Evolutionary conservation across 2,113 vertebrate genomes (phyloP).

Genomic region (Macquaria ambigua): DNA sequence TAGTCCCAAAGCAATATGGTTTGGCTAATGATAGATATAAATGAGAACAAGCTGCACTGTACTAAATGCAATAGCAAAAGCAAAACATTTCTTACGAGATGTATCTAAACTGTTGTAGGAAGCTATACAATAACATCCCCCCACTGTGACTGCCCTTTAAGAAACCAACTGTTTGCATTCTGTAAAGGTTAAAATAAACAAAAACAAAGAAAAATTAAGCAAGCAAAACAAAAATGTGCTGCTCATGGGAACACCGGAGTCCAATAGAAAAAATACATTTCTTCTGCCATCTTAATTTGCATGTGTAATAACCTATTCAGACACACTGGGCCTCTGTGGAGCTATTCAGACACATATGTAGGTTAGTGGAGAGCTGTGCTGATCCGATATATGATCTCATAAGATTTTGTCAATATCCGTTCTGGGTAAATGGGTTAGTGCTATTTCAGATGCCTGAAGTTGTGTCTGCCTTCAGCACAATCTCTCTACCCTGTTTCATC

Average conservation of each 20-base stretch:
- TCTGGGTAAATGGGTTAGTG: slow-evolving; percentile 29
- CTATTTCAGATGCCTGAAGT: slow-evolving; percentile 34
- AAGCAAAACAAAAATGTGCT: background rate
- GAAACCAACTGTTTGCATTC: background rate
- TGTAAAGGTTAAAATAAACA: slow-evolving; percentile 1
- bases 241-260: background rate
- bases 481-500: slow-evolving; percentile 1
- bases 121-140: background rate
- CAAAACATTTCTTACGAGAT: background rate
- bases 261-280: background rate
- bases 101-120: background rate
- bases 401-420: slow-evolving; percentile 26
- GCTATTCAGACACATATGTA: slow-evolving; percentile 16
- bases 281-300: background rate
- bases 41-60: background rate
- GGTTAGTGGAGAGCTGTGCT: slow-evolving; percentile 23
- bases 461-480: slow-evolving; percentile 2
- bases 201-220: background rate
- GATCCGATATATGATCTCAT: slow-evolving; percentile 16
- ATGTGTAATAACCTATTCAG: background rate
- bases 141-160: background rate
- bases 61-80: background rate
- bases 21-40: background rate
- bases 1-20: background rate
- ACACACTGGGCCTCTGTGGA: background rate